phyloP scores from a whole-genome alignment of 37 sponge, comb jelly and placozoan species.

The Cliona cf. orientalis region DNA sequence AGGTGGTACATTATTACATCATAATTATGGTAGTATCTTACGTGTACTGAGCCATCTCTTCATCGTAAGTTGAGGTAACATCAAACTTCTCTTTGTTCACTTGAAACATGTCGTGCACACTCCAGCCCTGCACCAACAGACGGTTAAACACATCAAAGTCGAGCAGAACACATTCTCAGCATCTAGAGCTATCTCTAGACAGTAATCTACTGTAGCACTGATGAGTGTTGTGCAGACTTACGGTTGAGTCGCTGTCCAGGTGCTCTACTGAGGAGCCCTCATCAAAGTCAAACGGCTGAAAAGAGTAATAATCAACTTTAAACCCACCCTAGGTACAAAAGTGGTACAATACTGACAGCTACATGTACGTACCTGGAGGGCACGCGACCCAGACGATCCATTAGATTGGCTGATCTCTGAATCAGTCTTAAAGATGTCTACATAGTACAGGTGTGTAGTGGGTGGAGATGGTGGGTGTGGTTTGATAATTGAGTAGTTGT shows the following conservation, averaged over 20 bases:
- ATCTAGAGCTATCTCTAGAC: no score
- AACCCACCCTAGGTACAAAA: neutral
- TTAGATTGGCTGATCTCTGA: slow-evolving; percentile 49
- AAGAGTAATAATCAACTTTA: neutral
- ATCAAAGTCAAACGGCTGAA: slow-evolving; percentile 33
- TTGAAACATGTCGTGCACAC: slow-evolving; percentile 63
- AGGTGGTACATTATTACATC: neutral
- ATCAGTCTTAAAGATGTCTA: slow-evolving; percentile 70
- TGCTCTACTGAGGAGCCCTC: neutral
- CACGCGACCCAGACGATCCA: slow-evolving; percentile 5
- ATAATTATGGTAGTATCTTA: slow-evolving; percentile 11
- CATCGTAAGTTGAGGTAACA: slow-evolving; percentile 62
- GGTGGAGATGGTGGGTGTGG: no score
- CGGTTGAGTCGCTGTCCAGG: neutral
- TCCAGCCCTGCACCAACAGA: slow-evolving; percentile 45
- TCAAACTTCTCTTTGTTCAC: slow-evolving; percentile 63
- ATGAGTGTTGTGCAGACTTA: no score
- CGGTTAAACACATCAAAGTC: no score
- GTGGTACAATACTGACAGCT: no score
- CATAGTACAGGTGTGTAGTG: neutral
- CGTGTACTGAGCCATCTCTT: slow-evolving; percentile 68
- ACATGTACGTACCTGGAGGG: slow-evolving; percentile 35
- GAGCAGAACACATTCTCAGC: neutral
- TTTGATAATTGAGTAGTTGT: no score
- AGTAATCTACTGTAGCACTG: no score